Evolutionary conservation across 2,113 vertebrate genomes (phyloP), one percentile per base, ranked within the genome.

Genomic region (Xiphophorus hellerii): DNA sequence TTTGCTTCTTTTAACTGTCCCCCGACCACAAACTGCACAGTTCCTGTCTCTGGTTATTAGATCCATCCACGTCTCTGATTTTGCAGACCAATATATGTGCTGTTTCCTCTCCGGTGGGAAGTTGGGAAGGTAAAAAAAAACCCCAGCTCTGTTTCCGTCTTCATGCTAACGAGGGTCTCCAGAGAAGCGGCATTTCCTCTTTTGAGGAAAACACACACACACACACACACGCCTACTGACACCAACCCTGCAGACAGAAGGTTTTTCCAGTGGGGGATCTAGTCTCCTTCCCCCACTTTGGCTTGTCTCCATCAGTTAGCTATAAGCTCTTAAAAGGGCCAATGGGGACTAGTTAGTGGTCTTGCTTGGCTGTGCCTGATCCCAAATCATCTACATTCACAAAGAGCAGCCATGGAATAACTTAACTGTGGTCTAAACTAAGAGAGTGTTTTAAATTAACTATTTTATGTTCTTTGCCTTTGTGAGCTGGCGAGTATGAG

Each of bases 261-360:
- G 35, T 12, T 54, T 78, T 80, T 84, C 72, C 54, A 65, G 73
- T 42, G 35, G 83, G 84, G 69, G 83, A 85, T 79, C 68, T 71
- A 71, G 86, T 86, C 88, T 85, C 84, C 88, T 88, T 85, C 89
- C 86, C 76, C 76, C 82, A 85, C 71, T 93, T 86, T 88, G 83
- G 73, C 77, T 81, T 84, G 90, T 92, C 89, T 90, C 85, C 84
- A 91, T 93, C 91, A 91, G 88, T 90, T 91, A 90, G 85, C 54
- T 80, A 69, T 65, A 66, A 48, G 77, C 89, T 85, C 80, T 85
- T 86, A 87, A 73, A 31, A 69, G 27, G 73, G 74, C 81, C 85
- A 89, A 27, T 75, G 74, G 86, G 90, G 89, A 78, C 75, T 78
- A 79, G 81, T 91, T 91, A 69, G 86, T 83, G 82, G 88, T 91